A percentile compares a stretch with the other conserved stretches of the same genome.
Conservation (phyloP, 2,888 invertebrate genomes). For the Suillia variegata region DNA sequence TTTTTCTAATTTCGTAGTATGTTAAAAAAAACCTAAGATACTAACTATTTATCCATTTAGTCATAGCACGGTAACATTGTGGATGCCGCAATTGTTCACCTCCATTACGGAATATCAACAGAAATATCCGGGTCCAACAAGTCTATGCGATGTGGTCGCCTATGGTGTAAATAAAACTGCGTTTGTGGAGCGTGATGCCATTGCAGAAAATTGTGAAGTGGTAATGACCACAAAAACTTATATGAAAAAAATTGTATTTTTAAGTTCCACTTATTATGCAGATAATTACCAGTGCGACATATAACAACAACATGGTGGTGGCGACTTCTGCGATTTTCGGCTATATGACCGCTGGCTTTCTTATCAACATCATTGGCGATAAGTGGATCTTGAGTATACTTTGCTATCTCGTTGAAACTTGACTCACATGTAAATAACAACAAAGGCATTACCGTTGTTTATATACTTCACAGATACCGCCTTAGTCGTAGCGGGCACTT, state of each 20-base stretch:
- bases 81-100: slow-evolving; percentile 84
- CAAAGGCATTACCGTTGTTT: neutral
- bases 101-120: slow-evolving; percentile 65
- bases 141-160: slow-evolving; percentile 46
- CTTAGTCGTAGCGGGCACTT: neutral
- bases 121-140: slow-evolving; percentile 27
- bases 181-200: slow-evolving; percentile 8
- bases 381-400: slow-evolving; percentile 64
- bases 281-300: slow-evolving; percentile 66
- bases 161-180: slow-evolving; percentile 49
- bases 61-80: slow-evolving; percentile 79
- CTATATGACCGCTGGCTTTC: slow-evolving; percentile 65
- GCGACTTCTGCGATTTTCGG: slow-evolving; percentile 68
- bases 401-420: too few species aligned
- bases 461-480: neutral
- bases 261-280: slow-evolving; percentile 17
- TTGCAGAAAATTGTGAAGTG: slow-evolving; percentile 35
- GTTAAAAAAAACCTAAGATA: too few species aligned
- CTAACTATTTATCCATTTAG: slow-evolving; percentile 54
- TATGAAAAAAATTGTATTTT: slow-evolving; percentile 12
- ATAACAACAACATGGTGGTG: slow-evolving; percentile 72
- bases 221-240: too few species aligned
- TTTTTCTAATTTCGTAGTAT: too few species aligned
- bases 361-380: slow-evolving; percentile 65
- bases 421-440: slow-evolving; percentile 24